Base-by-base conservation (phyloP, 2,113 vertebrate genomes). In the Malaclemys terrapin region DNA sequence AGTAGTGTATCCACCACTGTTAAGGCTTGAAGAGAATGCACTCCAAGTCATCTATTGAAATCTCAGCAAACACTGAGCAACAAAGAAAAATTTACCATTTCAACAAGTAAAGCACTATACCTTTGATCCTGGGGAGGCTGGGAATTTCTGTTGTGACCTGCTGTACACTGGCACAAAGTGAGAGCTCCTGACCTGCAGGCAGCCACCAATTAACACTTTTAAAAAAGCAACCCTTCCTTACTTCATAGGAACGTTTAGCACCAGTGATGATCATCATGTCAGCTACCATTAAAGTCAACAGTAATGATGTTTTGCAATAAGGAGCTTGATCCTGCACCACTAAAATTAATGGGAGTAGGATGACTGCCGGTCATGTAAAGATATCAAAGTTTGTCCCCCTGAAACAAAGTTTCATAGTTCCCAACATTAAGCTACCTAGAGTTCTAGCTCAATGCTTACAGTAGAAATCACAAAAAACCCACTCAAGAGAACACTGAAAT, bases 21-120 rank as follows among this genome's bases (percentile, higher is more conserved):
- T 98, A 98, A 98, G 97, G 97, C 97, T 97, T 93, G 91, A 90
- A 93, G 96, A 96, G 84, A 96, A 65, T 5, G 1, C 31, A 72
- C 94, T 96, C 95, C 78, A 80, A 87, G 84, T 87, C 65, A 22
- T 35, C 35, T 89, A 75, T 89, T 93, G 80, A 80, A 88, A 80
- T 89, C 94, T 89, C 83, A 95, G 93, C 91, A 94, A 57, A 93
- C 75, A 89, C 87, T 35, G 88, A 95, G 88, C 72, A 92, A 35
- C 31, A 84, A 65, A 45, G n/a, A 84, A 96, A 89, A 72, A 93
- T 0, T 0, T 94, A 94, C 72, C 54, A 88, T 87, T 93, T 87
- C n/a, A 86, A 87, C 62, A 94, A 94, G 81, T 89, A 86, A 93
- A 92, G 56, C 75, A 87, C 72, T 90, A 75, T 95, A 89, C 91